Conservation (phyloP, 2,888 invertebrate genomes). For the Drosophila engyochracea region DNA sequence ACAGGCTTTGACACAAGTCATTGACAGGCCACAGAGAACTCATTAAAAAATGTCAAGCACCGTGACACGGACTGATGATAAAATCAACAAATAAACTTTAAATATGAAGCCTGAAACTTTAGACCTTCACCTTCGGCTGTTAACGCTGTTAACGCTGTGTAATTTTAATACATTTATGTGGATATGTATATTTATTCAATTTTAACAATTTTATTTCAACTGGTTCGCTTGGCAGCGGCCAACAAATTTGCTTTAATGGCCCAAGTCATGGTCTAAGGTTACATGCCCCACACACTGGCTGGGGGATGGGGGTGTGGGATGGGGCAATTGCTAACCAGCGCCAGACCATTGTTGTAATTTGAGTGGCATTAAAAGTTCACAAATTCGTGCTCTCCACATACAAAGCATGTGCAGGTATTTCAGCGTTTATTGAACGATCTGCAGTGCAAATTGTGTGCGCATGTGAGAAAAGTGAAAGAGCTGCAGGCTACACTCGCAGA, state of each 20-base stretch:
- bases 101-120: slow-evolving; percentile 16
- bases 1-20: slow-evolving; percentile 43
- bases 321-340: slow-evolving; percentile 22
- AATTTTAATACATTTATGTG: slow-evolving; percentile 64
- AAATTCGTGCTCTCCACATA: slow-evolving; percentile 23
- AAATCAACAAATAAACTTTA: slow-evolving; percentile 6
- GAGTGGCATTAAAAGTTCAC: slow-evolving; percentile 62
- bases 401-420: slow-evolving; percentile 23
- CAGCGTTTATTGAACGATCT: slow-evolving; percentile 56
- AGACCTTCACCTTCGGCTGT: slow-evolving; percentile 71
- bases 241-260: slow-evolving; percentile 49
- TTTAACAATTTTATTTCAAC: slow-evolving; percentile 65
- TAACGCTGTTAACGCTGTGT: slow-evolving; percentile 54
- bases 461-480: slow-evolving; percentile 60
- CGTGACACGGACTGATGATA: slow-evolving; percentile 51
- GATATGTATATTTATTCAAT: slow-evolving; percentile 1
- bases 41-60: slow-evolving; percentile 63
- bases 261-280: slow-evolving; percentile 53
- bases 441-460: slow-evolving; percentile 55
- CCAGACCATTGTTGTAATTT: slow-evolving; percentile 55
- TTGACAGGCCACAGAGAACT: slow-evolving; percentile 16
- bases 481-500: slow-evolving; percentile 36
- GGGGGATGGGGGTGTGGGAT: background rate
- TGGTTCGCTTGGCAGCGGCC: slow-evolving; percentile 25
- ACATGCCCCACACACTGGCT: slow-evolving; percentile 15